Percentiles rank a stretch among this genome's conserved stretches.
Evolutionary conservation across 1,140 invertebrate species (phyloP).

Genomic region (Archegozetes longisetosus): DNA sequence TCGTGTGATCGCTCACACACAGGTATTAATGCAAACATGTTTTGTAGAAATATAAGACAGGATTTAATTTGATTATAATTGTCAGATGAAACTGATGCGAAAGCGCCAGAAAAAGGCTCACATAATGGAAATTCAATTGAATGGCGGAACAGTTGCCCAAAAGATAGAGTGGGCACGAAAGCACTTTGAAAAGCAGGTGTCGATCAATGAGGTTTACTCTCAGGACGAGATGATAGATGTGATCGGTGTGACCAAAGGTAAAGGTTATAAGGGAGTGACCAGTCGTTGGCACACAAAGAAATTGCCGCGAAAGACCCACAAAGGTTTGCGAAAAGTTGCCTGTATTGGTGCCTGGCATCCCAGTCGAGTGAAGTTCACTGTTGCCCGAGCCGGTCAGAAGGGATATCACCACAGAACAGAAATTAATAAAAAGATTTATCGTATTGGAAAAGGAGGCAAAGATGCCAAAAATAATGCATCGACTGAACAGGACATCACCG

Average conservation of each 20-base stretch:
- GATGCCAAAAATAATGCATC: constrained; percentile 96
- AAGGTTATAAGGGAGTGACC: constrained; percentile 98
- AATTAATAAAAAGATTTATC: constrained; percentile 99
- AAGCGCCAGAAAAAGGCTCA: constrained; percentile 99
- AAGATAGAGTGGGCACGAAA: constrained; percentile 94
- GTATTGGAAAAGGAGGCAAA: constrained; percentile 86
- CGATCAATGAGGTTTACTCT: constrained; percentile 72
- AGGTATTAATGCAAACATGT: too few species aligned
- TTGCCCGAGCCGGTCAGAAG: constrained; percentile 98
- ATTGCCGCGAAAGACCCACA: constrained; percentile 97
- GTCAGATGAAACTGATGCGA: constrained; percentile 89
- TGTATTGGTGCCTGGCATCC: constrained; percentile 99
- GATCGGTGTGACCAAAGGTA: constrained; percentile 98
- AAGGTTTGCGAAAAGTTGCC: constrained; percentile 97
- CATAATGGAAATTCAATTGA: constrained; percentile 99
- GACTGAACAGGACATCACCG: constrained; percentile 94
- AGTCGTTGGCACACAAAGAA: constrained; percentile 99
- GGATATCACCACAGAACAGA: constrained; percentile 99
- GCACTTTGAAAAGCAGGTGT: constrained; percentile 87
- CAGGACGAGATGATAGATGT: constrained; percentile 98
- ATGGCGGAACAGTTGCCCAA: constrained; percentile 84
- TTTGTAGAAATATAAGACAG: too few species aligned
- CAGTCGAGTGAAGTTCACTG: constrained; percentile 91
- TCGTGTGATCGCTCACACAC: constrained; percentile 90
- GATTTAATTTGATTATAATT: too few species aligned